phyloP scores from a whole-genome alignment of 2,797 vertebrate species.

The Argya squamiceps region DNA sequence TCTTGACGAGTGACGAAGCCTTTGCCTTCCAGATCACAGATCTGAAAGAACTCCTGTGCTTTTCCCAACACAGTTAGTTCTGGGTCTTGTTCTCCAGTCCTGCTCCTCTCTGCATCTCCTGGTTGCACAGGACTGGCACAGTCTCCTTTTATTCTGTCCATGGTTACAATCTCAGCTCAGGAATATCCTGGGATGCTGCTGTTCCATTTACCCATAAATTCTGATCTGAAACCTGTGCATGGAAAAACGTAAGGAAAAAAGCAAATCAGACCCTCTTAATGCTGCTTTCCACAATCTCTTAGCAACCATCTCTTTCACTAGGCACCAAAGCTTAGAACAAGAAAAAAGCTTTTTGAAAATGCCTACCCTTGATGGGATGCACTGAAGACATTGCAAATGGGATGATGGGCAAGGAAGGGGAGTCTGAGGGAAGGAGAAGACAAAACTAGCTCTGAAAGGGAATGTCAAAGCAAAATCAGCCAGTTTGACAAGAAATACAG shows the following conservation, averaged over 20 bases:
- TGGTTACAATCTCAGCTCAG: constrained; percentile 7
- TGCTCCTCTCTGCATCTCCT: constrained; percentile 7
- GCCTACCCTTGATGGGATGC: background rate
- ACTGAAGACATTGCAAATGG: background rate
- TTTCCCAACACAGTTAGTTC: constrained; percentile 80
- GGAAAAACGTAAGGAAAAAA: constrained; percentile 59
- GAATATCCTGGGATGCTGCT: constrained; percentile 67
- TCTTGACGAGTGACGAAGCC: constrained; percentile 88
- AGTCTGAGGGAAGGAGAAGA: background rate
- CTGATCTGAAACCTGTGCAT: constrained; percentile 31
- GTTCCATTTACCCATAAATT: constrained; percentile 49
- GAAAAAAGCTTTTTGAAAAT: constrained; percentile 46
- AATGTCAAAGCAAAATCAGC: background rate
- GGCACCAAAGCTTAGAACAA: constrained; percentile 64
- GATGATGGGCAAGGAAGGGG: background rate
- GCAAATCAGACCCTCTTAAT: constrained; percentile 68
- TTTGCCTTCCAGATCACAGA: constrained; percentile 90
- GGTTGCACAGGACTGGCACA: background rate
- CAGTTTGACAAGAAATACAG: background rate
- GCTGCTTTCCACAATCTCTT: constrained; percentile 75
- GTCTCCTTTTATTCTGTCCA: background rate
- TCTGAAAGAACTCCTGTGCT: constrained; percentile 90
- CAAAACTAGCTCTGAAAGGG: background rate
- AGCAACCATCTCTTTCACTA: constrained; percentile 83
- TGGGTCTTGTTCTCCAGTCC: constrained; percentile 50